Base-by-base conservation (phyloP, 1,140 invertebrate species). In the Platyscapa corneri region DNA sequence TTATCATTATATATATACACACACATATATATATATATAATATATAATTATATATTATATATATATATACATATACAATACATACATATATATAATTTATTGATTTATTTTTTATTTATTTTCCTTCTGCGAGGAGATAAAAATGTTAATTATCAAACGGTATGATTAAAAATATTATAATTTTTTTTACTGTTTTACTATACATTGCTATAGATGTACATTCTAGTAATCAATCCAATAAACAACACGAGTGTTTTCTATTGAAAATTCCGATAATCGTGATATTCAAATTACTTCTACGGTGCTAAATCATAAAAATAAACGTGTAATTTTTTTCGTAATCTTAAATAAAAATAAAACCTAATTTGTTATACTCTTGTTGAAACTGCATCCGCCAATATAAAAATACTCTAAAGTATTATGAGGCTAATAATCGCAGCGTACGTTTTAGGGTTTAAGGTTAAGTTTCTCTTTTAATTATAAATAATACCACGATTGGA, bases 271-370 rank as follows among this genome's bases (percentile, higher is more conserved):
- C 6, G 56, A 18, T 53, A 53, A 53, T 46, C 87, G 75, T 85
- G 30, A 49, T 82, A 67, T 72, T 74, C 20, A 82, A 46, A 87
- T 56, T 87, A 67, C 56, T 87, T 77, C 39, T 82, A 76, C 20
- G 27, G 72, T 82, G 70, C 84, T 82, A 76, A 82, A 75, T 76
- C 67, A 67, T 37, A 82, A 65, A 82, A 67, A 76, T 67, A 81
- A 80, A 64, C 18, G 67, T 82, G 42, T 53, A 60, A 60, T 60
- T 60, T 60, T 67, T 42, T 37, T 70, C 23, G 10, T 39, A 72
- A 23, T 42, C 18, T 78, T 77, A 23, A 65, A 53, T 78, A 67
- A 67, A 75, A 84, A 79, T 65, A 75, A 30, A 78, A 80, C 39
- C 64, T 80, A 85, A 70, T 46, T 75, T 80, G 65, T 32, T 49